Base-by-base conservation (phyloP, 1,140 invertebrate species). In the Vanessa tameamea region DNA sequence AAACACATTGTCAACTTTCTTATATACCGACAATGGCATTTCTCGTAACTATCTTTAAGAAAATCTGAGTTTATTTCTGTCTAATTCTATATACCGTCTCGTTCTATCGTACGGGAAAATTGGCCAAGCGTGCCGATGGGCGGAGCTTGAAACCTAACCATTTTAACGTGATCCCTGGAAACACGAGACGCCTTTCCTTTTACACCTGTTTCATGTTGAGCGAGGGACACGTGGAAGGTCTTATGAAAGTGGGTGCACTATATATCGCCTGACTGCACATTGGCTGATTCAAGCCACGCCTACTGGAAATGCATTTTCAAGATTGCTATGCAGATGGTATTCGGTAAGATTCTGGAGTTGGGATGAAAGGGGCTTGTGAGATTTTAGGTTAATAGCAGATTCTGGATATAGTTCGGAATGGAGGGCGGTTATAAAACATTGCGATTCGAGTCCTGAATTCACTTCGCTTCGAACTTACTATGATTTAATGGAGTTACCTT, bases 251-350 rank as follows among this genome's bases (percentile, higher is more conserved):
- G 85, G 87, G 66, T 88, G 85, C 82, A 83, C 89, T 91, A 92
- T 84, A 92, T 89, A 91, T 89, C 89, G 90, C 87, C 85, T 92
- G 86, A 91, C 23, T 92, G 90, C 86, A 91, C 89, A 92, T 92
- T 92, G 89, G 90, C 85, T 88, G 89, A 87, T 87, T 83, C 72
- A 82, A 75, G 76, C 89, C 89, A 89, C 88, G 88, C 90, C 90
- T 85, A 76, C 76, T 79, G 78, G 82, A 87, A 92, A 92, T 91
- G 89, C 90, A 92, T 92, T 92, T 89, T 86, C 83, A 88, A 92
- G 89, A 92, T 91, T 92, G 88, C 88, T 87, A 88, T 89, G 88
- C 88, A 89, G 87, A 86, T 86, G 83, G 81, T 79, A 81, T 82
- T 76, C 81, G 79, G 73, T 72, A 84, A 86, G 85, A 84, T 76